Conservation (phyloP, 2,797 vertebrate genomes). For the Nyctibius grandis region DNA sequence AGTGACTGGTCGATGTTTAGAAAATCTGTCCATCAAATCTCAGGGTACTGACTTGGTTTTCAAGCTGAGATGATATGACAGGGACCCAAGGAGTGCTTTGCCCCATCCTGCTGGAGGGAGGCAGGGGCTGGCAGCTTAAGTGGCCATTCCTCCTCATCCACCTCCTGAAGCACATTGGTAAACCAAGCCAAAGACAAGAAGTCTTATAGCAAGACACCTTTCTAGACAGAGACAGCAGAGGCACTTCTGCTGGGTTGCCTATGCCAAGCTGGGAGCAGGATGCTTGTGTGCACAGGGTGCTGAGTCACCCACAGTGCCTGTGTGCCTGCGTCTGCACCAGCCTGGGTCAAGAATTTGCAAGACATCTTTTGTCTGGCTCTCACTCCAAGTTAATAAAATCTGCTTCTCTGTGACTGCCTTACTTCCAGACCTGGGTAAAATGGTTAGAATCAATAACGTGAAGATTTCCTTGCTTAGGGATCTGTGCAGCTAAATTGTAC, state of each 20-base stretch:
- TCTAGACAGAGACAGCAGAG: neutral
- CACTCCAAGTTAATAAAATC: neutral
- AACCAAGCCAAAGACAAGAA: neutral
- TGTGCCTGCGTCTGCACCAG: neutral
- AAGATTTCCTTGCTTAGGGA: neutral
- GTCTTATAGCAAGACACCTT: neutral
- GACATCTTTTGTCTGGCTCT: neutral
- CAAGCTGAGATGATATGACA: neutral
- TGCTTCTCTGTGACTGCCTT: neutral
- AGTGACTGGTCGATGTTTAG: neutral
- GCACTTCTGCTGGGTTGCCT: neutral
- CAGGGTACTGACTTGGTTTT: neutral
- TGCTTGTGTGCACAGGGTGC: accelerated
- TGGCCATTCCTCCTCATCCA: neutral
- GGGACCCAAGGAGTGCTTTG: neutral
- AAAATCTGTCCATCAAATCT: neutral
- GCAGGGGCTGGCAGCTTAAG: neutral
- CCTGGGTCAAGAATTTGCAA: neutral
- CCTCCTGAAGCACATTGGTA: neutral
- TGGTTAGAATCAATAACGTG: neutral
- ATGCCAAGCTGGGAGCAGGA: neutral
- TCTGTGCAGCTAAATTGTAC: neutral
- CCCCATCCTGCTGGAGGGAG: neutral
- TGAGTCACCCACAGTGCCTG: neutral
- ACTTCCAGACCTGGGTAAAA: neutral